Evolutionary conservation across 1,140 invertebrate species (phyloP).

Genomic region (Lasioglossum baleicum): DNA sequence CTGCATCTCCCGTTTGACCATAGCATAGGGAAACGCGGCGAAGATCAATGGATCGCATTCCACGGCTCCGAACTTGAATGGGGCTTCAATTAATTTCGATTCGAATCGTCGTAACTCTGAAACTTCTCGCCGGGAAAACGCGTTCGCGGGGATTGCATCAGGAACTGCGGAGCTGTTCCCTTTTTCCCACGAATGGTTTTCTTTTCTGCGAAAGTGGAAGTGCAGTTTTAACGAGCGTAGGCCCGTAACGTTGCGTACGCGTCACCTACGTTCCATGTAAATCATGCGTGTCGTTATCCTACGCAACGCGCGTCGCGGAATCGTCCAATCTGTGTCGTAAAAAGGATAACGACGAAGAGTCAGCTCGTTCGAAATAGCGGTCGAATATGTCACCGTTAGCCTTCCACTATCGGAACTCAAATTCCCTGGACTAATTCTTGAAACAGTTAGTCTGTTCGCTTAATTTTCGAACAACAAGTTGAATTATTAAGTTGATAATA

Average conservation of each 20-base stretch:
- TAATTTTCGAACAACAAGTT: no score
- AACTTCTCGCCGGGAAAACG: not conserved
- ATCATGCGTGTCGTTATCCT: slow-evolving; percentile 51
- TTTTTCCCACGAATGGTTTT: slow-evolving; percentile 34
- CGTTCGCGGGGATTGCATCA: not conserved
- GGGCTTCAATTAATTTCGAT: not conserved
- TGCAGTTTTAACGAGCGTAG: slow-evolving; percentile 55
- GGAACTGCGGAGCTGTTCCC: not conserved
- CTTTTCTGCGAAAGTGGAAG: slow-evolving; percentile 48
- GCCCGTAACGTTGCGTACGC: slow-evolving; percentile 46
- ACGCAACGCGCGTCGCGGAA: slow-evolving; percentile 30
- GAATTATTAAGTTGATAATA: no score
- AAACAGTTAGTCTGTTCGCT: no score
- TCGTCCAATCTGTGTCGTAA: slow-evolving; percentile 29
- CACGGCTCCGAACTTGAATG: no score
- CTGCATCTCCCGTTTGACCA: no score
- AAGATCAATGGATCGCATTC: no score
- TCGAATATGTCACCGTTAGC: not conserved
- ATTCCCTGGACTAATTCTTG: no score
- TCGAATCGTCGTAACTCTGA: not conserved
- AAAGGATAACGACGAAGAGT: slow-evolving; percentile 17
- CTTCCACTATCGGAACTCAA: no score
- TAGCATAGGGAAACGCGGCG: no score
- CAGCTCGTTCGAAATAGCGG: not conserved
- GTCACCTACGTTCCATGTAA: slow-evolving; percentile 49